Evolutionary conservation across 2,113 vertebrate species (phyloP).

Genomic region (Serilophus lunatus): DNA sequence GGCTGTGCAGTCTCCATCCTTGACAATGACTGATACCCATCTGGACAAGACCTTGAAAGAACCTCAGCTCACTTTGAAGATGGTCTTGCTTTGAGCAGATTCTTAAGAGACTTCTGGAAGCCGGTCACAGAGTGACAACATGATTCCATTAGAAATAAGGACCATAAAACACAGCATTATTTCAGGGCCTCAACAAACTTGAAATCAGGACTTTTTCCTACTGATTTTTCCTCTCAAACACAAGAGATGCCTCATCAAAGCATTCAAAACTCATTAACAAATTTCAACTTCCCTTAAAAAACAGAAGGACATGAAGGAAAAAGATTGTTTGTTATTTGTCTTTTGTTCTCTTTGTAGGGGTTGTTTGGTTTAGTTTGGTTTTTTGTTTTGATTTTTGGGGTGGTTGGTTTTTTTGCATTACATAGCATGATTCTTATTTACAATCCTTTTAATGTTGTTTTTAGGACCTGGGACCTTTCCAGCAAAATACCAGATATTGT

Average conservation of each 20-base stretch:
- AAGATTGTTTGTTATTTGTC: background rate
- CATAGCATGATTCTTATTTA: background rate
- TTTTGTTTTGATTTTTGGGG: no score
- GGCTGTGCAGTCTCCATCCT: background rate
- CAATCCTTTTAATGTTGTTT: background rate
- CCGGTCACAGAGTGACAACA: no score
- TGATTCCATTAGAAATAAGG: background rate
- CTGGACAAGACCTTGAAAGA: background rate
- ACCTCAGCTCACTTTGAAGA: background rate
- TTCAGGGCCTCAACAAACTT: background rate
- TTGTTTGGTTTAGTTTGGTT: background rate
- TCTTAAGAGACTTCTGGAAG: background rate
- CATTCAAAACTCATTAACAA: background rate
- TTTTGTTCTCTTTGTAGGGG: background rate
- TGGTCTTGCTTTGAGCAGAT: background rate
- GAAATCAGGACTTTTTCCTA: rapidly evolving
- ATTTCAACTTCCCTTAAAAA: background rate
- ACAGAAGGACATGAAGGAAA: background rate
- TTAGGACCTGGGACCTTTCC: background rate
- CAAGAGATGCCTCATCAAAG: background rate
- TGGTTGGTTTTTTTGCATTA: background rate
- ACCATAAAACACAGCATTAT: background rate
- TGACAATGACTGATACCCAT: background rate
- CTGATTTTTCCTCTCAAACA: background rate
- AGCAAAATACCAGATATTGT: background rate